phyloP scores from a whole-genome alignment of 2,113 vertebrate species.

The Oophaga pumilio region DNA sequence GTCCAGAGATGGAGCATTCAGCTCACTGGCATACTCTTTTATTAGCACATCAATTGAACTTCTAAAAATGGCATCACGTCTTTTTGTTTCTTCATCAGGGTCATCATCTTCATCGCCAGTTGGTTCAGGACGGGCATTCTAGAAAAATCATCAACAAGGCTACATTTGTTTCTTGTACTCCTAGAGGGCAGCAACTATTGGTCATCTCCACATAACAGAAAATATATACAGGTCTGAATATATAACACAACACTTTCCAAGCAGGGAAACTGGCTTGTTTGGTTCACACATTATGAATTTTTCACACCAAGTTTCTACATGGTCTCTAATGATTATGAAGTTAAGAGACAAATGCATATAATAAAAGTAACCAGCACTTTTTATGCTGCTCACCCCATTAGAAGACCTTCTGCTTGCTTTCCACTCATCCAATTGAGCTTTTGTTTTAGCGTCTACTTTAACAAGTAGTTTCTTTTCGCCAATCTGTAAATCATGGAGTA shows the following conservation, averaged over 20 bases:
- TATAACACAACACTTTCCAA: too few species aligned
- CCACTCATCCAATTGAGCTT: conserved; percentile 97
- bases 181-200: too few species aligned
- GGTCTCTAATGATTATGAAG: too few species aligned
- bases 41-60: conserved; percentile 94
- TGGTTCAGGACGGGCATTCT: conserved; percentile 80
- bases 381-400: conserved; percentile 82
- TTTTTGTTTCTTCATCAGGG: conserved; percentile 93
- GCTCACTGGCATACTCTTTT: conserved; percentile 94
- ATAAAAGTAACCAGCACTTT: too few species aligned
- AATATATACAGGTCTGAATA: too few species aligned
- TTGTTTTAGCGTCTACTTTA: conserved; percentile 98
- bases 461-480: conserved; percentile 97
- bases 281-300: too few species aligned
- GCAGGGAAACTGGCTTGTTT: too few species aligned
- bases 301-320: too few species aligned
- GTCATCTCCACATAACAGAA: too few species aligned
- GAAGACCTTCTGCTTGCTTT: conserved; percentile 93
- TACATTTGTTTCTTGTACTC: background rate
- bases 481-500: conserved; percentile 94
- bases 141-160: conserved; percentile 54
- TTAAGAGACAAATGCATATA: too few species aligned
- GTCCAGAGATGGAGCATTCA: conserved; percentile 92
- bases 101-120: conserved; percentile 89
- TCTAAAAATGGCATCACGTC: conserved; percentile 92